These are phyloP conservation scores for Mesembrinibis cayennensis DNA, from an alignment of 2,113 vertebrate species.

Conservation along the genomic window DNA sequence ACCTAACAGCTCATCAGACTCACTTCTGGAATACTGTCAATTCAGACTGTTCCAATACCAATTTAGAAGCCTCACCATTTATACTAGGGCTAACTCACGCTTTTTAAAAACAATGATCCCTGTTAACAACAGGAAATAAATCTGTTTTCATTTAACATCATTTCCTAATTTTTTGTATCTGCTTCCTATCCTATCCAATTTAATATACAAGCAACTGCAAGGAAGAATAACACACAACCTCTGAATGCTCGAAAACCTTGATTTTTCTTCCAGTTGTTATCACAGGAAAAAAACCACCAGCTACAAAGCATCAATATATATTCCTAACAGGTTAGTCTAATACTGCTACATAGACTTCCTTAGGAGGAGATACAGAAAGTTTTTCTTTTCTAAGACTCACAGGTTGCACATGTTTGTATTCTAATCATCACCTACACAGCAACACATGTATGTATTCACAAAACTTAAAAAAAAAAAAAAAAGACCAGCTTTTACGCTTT, in stretches of 20 bases:
- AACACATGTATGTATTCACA: neutral
- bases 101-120: neutral
- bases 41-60: neutral
- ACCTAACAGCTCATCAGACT: neutral
- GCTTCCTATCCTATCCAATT: neutral
- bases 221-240: neutral
- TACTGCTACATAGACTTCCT: neutral
- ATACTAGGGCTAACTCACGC: neutral
- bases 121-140: neutral
- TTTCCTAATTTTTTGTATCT: neutral
- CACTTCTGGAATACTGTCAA: neutral
- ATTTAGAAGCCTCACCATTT: neutral
- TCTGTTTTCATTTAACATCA: neutral
- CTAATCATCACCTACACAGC: neutral
- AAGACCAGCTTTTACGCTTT: neutral
- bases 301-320: neutral
- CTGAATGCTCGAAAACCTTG: neutral
- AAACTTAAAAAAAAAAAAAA: neutral
- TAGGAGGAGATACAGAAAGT: neutral
- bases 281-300: neutral
- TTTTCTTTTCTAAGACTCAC: neutral
- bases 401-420: neutral
- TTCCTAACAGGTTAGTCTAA: neutral
- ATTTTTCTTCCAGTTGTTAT: neutral
- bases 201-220: neutral